Base-by-base conservation (phyloP, 2,888 invertebrate genomes). In the Tanypteryx hageni region DNA sequence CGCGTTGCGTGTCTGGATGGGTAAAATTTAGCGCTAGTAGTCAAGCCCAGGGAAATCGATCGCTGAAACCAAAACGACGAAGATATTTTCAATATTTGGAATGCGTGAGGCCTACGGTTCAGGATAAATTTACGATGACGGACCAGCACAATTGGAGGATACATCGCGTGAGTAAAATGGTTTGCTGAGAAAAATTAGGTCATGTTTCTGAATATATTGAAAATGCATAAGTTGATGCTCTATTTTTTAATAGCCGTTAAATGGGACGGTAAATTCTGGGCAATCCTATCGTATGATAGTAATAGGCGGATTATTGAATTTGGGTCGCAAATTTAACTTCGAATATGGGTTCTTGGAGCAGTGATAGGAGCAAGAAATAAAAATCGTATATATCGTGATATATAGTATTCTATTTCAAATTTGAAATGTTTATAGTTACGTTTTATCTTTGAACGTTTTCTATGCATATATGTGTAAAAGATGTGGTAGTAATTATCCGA, bases 11-110 rank as follows among this genome's bases (percentile, higher is more conserved):
- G 89, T 89, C 64, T 59, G 89, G 89, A 64, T 44, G 22, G 89
- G 89, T 64, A 89, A 89, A 89, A 89, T 68, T 68, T 61, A 89
- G 89, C 89, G 89, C 89, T 89, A 89, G 89, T 64, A 64, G 89
- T 89, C 89, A 64, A 89, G 89, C 89, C 64, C 89, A 44, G 89
- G 44, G 44, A 89, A 89, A 89, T 89, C 89, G 89, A 89, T 89
- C 89, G 89, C 44, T 44, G 89, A 64, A 89, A 68, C 89, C 89
- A 89, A 89, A 89, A 89, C 89, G 89, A 89, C 64, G 89, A 89
- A 89, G 89, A 64, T 89, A 89, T 89, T 89, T 89, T 89, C 89
- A 89, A 89, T 89, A 89, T 89, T 89, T 89, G 89, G 89, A 89
- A 89, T 89, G 89, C 89, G 89, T 27, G 89, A 68, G 89, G 27